Percentiles rank a stretch among this genome's conserved stretches.
phyloP scores from a whole-genome alignment of 2,888 invertebrate genomes.

The Oasisia sp. region DNA sequence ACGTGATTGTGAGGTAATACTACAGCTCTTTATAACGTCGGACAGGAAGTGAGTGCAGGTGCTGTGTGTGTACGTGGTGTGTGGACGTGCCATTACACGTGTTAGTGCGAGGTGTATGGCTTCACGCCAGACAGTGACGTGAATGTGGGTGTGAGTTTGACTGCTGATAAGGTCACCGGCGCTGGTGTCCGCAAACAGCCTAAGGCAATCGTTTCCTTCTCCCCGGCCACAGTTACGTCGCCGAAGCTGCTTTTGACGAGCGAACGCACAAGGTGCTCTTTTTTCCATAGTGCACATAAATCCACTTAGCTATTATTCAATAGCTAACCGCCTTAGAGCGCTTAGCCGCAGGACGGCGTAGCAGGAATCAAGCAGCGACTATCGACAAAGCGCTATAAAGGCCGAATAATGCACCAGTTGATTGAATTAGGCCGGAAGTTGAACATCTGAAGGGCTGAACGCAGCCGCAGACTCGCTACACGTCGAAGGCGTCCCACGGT shows the following conservation, averaged over 20 bases:
- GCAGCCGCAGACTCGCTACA: background rate
- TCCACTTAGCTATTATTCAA: constrained; percentile 11
- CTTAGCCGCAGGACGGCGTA: background rate
- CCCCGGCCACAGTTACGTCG: background rate
- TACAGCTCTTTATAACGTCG: background rate
- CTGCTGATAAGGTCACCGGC: background rate
- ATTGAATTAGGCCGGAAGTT: constrained; percentile 17
- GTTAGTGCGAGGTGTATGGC: background rate
- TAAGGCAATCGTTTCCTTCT: background rate
- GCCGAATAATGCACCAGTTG: background rate
- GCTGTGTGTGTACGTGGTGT: background rate
- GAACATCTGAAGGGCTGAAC: background rate
- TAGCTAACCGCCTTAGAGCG: background rate
- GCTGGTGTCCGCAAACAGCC: background rate
- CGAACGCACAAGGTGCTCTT: background rate
- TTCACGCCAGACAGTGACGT: background rate
- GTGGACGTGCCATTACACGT: background rate
- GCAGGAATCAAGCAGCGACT: background rate
- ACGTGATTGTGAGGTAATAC: too few relatives aligned
- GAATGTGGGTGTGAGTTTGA: background rate
- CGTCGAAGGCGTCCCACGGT: background rate
- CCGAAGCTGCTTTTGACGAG: background rate
- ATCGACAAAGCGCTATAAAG: background rate
- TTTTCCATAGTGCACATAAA: constrained; percentile 1
- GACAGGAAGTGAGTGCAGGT: background rate